Evolutionary conservation across 2,113 vertebrate genomes (phyloP), one percentile per base, ranked within the genome.

Genomic region (Trichomycterus rosablanca): DNA sequence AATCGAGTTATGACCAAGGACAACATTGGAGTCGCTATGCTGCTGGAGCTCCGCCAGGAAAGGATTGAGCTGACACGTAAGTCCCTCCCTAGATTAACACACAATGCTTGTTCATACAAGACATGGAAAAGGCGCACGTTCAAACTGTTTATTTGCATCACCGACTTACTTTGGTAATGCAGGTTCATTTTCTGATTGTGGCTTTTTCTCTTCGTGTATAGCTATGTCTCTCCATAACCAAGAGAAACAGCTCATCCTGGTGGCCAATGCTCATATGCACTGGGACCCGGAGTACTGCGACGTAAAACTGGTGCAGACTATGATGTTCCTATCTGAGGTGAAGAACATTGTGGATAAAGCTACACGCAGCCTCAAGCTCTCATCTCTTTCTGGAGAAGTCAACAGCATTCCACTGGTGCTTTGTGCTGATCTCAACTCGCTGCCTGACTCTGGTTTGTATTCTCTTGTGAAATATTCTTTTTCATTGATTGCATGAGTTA

Each of bases 1-100:
- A 98, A 97, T 84, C 88, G 95, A 79, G 95, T 98, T 59, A 98
- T 98, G 95, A 98, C 95, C 26, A 98, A 98, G 83, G 95, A 98
- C 75, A 98, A 98, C 80, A 98, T 97, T 46, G 95, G 95, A 5
- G 94, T 98, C 34, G 94, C 95, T 26, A 89, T 95, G 1, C 84
- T 98, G 63, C 83, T 98, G 40, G 95, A 98, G 66, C 84, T 98
- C 69, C 91, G 89, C 74, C 93, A 93, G 81, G 95, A 97, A 44
- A 84, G 92, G 83, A 91, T 95, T 83, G 94, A 95, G 80, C 78
- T 89, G 78, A 90, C 91, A 63, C 90, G 95, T 97, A 83, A 94
- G 95, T 91, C 7, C 39, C 15, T n/a, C n/a, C n/a, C n/a, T n/a
- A n/a, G n/a, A n/a, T n/a, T n/a, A n/a, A n/a, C n/a, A n/a, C n/a